phyloP scores from a whole-genome alignment of 2,797 vertebrate genomes.

The Diplodus sargus region DNA sequence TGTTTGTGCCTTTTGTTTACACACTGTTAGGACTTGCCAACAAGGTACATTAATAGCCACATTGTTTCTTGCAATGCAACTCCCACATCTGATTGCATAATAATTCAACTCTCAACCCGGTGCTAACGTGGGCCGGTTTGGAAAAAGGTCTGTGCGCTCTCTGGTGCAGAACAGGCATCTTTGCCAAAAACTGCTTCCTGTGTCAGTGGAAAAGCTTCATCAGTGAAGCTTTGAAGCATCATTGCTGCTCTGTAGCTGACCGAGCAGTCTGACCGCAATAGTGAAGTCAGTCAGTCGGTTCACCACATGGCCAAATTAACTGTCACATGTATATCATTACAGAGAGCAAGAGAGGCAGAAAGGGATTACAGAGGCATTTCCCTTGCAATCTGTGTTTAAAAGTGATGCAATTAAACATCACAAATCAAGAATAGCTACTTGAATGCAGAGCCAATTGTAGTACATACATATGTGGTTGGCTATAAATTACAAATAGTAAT shows the following conservation, averaged over 20 bases:
- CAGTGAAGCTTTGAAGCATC: conserved; percentile 12
- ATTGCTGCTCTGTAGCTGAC: conserved; percentile 3
- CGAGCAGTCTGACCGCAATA: conserved; percentile 7
- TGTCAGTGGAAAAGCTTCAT: conserved; percentile 16
- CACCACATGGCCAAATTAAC: neutral
- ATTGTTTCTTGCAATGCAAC: conserved; percentile 3
- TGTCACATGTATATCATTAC: conserved; percentile 18
- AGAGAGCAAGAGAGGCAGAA: neutral
- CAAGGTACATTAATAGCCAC: neutral
- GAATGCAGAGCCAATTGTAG: neutral
- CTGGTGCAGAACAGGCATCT: neutral
- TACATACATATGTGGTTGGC: neutral
- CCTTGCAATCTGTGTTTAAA: neutral
- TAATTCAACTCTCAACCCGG: conserved; percentile 21
- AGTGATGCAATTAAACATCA: neutral
- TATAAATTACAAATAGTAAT: neutral
- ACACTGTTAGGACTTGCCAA: neutral
- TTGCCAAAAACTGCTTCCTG: conserved; percentile 7
- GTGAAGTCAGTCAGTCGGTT: neutral
- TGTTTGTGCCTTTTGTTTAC: conserved; percentile 5
- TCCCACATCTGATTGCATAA: conserved; percentile 50
- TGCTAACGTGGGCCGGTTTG: conserved; percentile 38
- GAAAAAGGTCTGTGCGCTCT: conserved; percentile 34
- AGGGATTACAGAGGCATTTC: neutral
- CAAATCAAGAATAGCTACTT: neutral